Base-by-base conservation (phyloP, 1,140 invertebrate genomes). In the Eciton burchellii region DNA sequence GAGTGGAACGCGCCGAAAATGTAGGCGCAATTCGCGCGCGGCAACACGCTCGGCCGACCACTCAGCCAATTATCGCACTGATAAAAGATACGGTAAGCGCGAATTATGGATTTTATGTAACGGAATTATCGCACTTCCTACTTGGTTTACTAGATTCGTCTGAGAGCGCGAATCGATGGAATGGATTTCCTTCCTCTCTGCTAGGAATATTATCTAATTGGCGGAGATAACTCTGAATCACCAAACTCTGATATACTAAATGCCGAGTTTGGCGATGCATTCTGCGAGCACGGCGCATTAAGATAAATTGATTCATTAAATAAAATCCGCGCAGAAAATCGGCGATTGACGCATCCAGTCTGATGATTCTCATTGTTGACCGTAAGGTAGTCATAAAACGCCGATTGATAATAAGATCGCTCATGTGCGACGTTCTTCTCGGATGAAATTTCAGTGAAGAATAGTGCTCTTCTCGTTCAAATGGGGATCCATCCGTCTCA, bases 1-100 rank as follows among this genome's bases (percentile, higher is more conserved):
- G 41, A 19, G 21, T 47, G n/a, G 62, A 52, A 54, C 49, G 60
- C 49, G 73, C 21, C 62, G 74, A 68, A 77, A 77, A 77, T 77
- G 14, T 77, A 77, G 35, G 47, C 62, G 21, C 24, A 62, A 74
- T 74, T 47, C 60, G 47, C 62, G 63, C 62, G 62, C 49, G 21
- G 71, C 49, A 41, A 54, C 60, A 54, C 16, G 47, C 26, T 24
- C 49, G 19, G 24, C 43, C 21, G 63, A 60, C 1, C 26, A n/a
- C 16, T 19, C 54, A 29, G 26, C 19, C 6, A 24, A 79, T 79
- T 70, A 79, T 6, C 24, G 49, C 12, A 0, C 21, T 16, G 21
- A 68, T 79, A 45, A 57, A n/a, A 79, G 21, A 68, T 43, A 66
- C 62, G 6, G 29, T 21, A 24, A 54, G 0, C 12, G 1, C 9